Evolutionary conservation across 2,888 invertebrate genomes (phyloP), one percentile per base, ranked within the genome.

Genomic region (Trichopria drosophilae): DNA sequence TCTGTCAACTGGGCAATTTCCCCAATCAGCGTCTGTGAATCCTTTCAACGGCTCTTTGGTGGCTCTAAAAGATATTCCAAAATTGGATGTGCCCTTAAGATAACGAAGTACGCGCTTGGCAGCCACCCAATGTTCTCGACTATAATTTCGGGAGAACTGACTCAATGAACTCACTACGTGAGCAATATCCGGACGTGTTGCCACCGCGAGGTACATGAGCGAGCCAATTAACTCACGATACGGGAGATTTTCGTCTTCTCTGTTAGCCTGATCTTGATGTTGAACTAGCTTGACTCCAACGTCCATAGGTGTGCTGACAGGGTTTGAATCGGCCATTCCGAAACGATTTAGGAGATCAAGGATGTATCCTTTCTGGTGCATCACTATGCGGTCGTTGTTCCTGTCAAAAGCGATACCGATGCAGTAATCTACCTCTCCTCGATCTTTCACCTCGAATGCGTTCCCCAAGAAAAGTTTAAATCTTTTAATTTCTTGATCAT

Each of bases 281-380:
- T n/a, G n/a, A n/a, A n/a, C n/a, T n/a, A n/a, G n/a, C n/a, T n/a
- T n/a, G 3, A 13, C 28, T 35, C 40, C 29, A 19, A 16, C 16
- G 28, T 57, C 58, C 13, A 61, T 53, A 2, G 62, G 65, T 22
- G 64, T 65, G 12, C 20, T 37, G 6, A 67, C 63, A 22, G 64
- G 52, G 10, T 69, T 65, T 4, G 52, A 56, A 10, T 66, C 57
- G n/a, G 28, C 18, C 65, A 68, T 67, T 10, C 58, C 53, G 45
- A 66, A 68, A 7, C 63, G 44, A 22, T 62, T 35, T 10, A 67
- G 44, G 12, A 64, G 18, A 23, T 61, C 60, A 10, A 31, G 34
- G 7, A 65, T 56, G 22, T 63, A 63, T 6, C 55, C 55, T 18
- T 28, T 45, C 41, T 65, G 61, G 19, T 49, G 36, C 42, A 56